These are phyloP conservation scores for Drosophila bocqueti DNA, from an alignment of 1,140 invertebrate species.

Conservation along the genomic window DNA sequence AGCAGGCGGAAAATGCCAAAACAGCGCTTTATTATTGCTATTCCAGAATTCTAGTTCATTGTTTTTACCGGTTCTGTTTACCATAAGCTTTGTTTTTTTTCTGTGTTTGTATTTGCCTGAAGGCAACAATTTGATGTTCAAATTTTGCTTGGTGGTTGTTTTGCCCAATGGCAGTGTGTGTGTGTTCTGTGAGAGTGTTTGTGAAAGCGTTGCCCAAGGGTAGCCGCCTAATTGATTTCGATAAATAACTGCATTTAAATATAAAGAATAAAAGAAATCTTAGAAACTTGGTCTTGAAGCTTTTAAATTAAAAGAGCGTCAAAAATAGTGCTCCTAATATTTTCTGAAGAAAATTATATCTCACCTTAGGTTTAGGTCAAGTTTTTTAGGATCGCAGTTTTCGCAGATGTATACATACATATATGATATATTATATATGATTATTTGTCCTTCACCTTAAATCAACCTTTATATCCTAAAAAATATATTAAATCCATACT, in stretches of 20 bases:
- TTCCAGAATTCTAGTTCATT: neutral
- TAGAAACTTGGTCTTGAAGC: neutral
- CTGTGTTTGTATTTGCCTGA: constrained; percentile 14
- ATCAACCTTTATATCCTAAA: too few relatives aligned
- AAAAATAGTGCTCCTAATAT: neutral
- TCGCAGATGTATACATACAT: too few relatives aligned
- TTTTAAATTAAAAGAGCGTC: neutral
- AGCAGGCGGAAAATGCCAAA: constrained; percentile 19
- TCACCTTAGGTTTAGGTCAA: too few relatives aligned
- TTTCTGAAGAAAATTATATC: too few relatives aligned
- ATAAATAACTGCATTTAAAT: constrained; percentile 31
- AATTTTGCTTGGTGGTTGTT: constrained; percentile 73
- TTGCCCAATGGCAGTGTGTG: constrained; percentile 16
- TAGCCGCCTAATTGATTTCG: constrained; percentile 39
- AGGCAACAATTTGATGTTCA: constrained; percentile 58
- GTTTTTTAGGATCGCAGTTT: too few relatives aligned
- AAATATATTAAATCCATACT: too few relatives aligned
- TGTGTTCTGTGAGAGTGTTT: constrained; percentile 6
- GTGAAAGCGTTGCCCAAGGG: constrained; percentile 23
- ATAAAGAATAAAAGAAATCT: neutral
- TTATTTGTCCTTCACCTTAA: too few relatives aligned
- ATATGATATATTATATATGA: too few relatives aligned
- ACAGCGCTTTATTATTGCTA: constrained; percentile 13
- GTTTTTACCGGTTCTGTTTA: constrained; percentile 62
- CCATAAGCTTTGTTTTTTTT: constrained; percentile 24